Evolutionary conservation across 2,113 vertebrate genomes (phyloP), one percentile per base, ranked within the genome.

Genomic region (Heloderma charlesbogerti): DNA sequence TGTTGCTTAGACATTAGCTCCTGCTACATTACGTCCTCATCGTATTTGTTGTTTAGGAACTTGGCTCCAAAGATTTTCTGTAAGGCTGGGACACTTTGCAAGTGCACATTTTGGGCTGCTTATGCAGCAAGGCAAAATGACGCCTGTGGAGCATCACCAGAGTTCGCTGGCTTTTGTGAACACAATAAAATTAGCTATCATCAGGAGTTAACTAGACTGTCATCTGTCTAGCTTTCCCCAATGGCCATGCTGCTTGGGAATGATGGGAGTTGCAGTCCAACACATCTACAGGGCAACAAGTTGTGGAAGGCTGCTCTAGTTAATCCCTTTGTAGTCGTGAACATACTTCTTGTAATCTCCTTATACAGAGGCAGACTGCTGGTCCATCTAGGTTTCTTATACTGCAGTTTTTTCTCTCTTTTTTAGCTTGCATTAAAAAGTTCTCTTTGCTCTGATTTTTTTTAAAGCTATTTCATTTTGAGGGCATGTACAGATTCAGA

Each of bases 1-100:
- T 90, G 88, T 84, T 88, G 84, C 84, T 66, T 54, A 34, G n/a
- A 18, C 45, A 27, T 60, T 88, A 85, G 75, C 88, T 86, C 78
- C 82, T 80, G 67, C 86, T 83, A 22, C 82, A 86, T 91, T 79
- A 85, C 78, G 82, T 78, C 79, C 72, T 57, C 16, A 84, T 40
- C 63, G 87, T 88, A 85, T n/a, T 9, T 74, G 69, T 84, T 72
- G 43, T 89, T 40, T n/a, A 67, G 81, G 74, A 81, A 72, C 74
- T 29, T 86, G 18, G 84, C 84, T 57, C 0, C 0, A 71, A 34
- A 22, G 31, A 2, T 63, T 5, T 48, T 66, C 37, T 31, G 1
- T 48, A 16, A 25, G 18, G 40, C 20, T 5, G 5, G 13, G 6
- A 31, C 10, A 22, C 15, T 31, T 13, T 7, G 4, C 91, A 87